Base-by-base conservation (phyloP, 2,113 vertebrate species). In the Meleagris gallopavo region DNA sequence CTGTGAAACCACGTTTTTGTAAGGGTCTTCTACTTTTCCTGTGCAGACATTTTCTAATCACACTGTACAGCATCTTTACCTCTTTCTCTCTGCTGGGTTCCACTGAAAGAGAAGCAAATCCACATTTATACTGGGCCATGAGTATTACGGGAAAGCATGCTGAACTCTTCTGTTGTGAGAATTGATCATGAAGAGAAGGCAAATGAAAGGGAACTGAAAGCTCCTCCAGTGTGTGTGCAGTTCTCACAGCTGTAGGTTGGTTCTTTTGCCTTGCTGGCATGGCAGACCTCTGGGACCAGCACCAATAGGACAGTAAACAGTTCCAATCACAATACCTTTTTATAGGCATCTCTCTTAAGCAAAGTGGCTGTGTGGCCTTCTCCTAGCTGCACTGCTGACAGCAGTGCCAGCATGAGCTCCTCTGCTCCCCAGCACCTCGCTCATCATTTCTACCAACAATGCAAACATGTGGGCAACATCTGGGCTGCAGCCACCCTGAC, bases 221-320 rank as follows among this genome's bases (percentile, higher is more conserved):
- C 46, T 70, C 0, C 0, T 30, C 41, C 66, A 46, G 43, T 4
- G 15, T 25, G 43, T 1, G 11, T 2, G 24, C 0, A 46, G 32
- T 24, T 41, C 38, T 46, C 52, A 6, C 64, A 83, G 67, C 7
- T 79, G 6, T 2, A 55, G 50, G 1, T 38, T 5, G 7, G 13
- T 5, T n/a, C 43, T 67, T 34, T 8, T 17, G 32, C 30, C 61
- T 34, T 45, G 34, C 9, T 21, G 65, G 17, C 48, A 41, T 5
- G 41, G 5, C 74, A 78, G 57, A 34, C 11, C 34, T 43, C 71
- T 54, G 70, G 30, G 40, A 71, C 40, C 29, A 50, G 54, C 81
- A 32, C 41, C 52, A 54, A 9, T 22, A 50, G 8, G 19, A 50
- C 32, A 36, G 62, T 7, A 27, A 40, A 29, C 86, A 25, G 62